These are phyloP conservation scores for Platichthys stellatus DNA, from an alignment of 2,113 vertebrate genomes.

Conservation along the genomic window DNA sequence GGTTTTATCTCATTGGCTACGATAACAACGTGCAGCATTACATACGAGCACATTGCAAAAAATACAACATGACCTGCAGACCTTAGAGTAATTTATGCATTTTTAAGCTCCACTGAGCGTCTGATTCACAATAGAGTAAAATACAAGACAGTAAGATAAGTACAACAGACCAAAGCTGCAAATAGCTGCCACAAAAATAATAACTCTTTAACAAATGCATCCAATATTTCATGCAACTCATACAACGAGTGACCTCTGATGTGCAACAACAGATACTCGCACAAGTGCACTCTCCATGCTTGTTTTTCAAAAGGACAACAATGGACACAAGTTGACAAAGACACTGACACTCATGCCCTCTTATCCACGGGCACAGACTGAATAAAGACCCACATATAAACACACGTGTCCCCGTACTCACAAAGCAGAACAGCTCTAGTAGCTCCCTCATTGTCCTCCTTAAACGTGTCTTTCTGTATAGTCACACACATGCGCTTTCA, in stretches of 20 bases:
- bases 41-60: conserved; percentile 13
- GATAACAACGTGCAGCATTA: conserved; percentile 21
- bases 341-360: conserved; percentile 43
- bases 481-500: conserved; percentile 67
- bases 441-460: conserved; percentile 81
- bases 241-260: not conserved
- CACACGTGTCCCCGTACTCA: conserved; percentile 66
- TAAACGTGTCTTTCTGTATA: conserved; percentile 70
- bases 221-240: conserved; percentile 1
- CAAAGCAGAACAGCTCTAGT: conserved; percentile 79
- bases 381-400: conserved; percentile 47
- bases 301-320: conserved; percentile 33
- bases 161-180: not conserved
- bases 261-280: conserved; percentile 9
- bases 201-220: not conserved
- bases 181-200: not conserved
- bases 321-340: conserved; percentile 46
- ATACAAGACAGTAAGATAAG: not conserved
- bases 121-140: not conserved
- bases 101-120: conserved; percentile 1
- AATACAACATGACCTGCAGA: conserved; percentile 15
- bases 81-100: conserved; percentile 16
- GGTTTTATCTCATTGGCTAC: conserved; percentile 38
- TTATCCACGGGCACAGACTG: conserved; percentile 31
- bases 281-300: conserved; percentile 1